Percentiles rank a stretch among this genome's conserved stretches.
phyloP scores from a whole-genome alignment of 2,113 vertebrate species.

The Pteronura brasiliensis region DNA sequence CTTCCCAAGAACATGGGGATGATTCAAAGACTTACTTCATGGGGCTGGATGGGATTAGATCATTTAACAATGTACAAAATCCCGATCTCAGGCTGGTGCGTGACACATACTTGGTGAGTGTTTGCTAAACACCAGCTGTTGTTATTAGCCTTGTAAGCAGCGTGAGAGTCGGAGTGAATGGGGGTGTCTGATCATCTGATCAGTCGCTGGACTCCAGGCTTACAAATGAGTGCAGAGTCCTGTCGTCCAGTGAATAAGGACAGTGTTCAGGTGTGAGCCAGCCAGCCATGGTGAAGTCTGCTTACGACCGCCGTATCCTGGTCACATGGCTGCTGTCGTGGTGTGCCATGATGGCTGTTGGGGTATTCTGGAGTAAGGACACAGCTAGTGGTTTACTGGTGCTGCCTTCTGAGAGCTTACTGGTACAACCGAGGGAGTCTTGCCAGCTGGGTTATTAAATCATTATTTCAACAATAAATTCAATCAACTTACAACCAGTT shows the following conservation, averaged over 20 bases:
- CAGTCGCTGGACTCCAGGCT: background rate
- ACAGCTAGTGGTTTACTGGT: background rate
- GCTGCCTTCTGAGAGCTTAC: background rate
- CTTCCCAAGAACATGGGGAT: background rate
- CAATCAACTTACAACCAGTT: background rate
- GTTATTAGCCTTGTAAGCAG: background rate
- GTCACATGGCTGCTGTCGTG: too few relatives aligned
- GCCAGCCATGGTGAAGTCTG: background rate
- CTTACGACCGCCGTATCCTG: background rate
- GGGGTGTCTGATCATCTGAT: background rate
- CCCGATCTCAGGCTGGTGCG: background rate
- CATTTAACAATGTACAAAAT: background rate
- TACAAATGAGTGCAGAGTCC: background rate
- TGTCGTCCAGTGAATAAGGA: background rate
- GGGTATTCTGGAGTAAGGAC: background rate
- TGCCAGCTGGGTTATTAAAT: background rate
- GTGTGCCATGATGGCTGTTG: rapidly evolving
- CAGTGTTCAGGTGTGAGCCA: background rate
- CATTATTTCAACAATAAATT: constrained; percentile 18
- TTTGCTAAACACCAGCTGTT: background rate
- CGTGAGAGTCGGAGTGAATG: background rate
- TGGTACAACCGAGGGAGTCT: background rate
- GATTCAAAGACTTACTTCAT: background rate
- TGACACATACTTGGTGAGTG: background rate
- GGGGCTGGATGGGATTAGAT: background rate